Evolutionary conservation across 1,140 invertebrate species (phyloP).

Genomic region (Philotrypesis tridentata): DNA sequence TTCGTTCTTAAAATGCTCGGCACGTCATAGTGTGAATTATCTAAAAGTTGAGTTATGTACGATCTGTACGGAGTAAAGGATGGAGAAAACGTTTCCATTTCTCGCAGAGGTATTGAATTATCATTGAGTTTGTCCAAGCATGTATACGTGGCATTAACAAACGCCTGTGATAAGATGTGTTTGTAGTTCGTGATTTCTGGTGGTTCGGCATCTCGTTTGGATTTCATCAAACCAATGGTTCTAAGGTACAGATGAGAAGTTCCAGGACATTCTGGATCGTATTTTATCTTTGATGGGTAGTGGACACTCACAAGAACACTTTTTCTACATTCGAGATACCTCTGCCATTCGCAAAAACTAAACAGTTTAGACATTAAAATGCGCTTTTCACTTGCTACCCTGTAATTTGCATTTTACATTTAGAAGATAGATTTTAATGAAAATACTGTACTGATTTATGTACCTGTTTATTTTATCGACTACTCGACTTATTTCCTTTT

Average conservation of each 20-base stretch:
- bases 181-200: conserved; percentile 44
- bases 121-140: conserved; percentile 57
- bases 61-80: conserved; percentile 66
- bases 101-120: conserved; percentile 42
- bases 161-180: conserved; percentile 51
- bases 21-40: conserved; percentile 57
- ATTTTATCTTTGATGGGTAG: conserved; percentile 73
- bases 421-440: neutral
- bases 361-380: conserved; percentile 72
- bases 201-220: conserved; percentile 52
- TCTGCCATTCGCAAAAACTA: conserved; percentile 78
- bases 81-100: conserved; percentile 57
- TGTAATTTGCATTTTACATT: conserved; percentile 50
- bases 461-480: conserved; percentile 72
- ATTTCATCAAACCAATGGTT: conserved; percentile 57
- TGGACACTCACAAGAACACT: conserved; percentile 73
- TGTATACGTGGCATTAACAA: conserved; percentile 52
- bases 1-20: conserved; percentile 60
- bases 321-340: conserved; percentile 77
- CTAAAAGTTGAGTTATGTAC: conserved; percentile 62
- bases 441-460: neutral
- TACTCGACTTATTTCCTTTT: conserved; percentile 75
- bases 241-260: conserved; percentile 59
- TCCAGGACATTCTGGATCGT: conserved; percentile 55
- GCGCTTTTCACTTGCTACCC: conserved; percentile 53